Evolutionary conservation across 2,888 invertebrate genomes (phyloP), one percentile per base, ranked within the genome.

Genomic region (Eupithecia inturbata): DNA sequence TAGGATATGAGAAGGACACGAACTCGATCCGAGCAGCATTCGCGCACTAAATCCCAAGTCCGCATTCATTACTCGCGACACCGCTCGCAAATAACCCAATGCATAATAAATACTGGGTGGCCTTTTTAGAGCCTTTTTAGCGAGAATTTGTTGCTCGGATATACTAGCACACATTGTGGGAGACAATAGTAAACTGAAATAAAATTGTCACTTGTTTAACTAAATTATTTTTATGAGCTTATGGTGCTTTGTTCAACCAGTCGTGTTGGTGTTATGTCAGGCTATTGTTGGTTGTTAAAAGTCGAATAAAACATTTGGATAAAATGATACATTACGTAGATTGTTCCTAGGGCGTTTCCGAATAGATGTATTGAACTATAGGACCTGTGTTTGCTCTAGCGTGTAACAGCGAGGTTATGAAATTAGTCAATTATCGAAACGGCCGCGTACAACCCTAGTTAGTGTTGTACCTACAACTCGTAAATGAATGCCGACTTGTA

Each of bases 11-110:
- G 70, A 72, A 57, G 22, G 70, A 70, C 66, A 70, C 70, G 41
- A 41, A 4, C 57, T 57, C 22, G 22, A 10, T 10, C 53, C 69
- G 72, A 41, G 45, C 70, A 49, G 63, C 60, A 68, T 70, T 64
- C 74, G 79, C 73, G 74, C 76, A 75, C 77, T 74, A 75, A 80
- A 79, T 77, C 77, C 78, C 63, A 63, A 71, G 70, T 77, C 78
- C 78, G 81, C 80, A 82, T 82, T 82, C 82, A 86, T 85, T 80
- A 84, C 79, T 74, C 74, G 77, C 76, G 81, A 82, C 83, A 81
- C 80, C 78, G 79, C 80, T 80, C 76, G 82, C 82, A 84, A 84
- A 86, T 85, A 85, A 84, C 79, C 78, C 80, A 78, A 84, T 85
- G 83, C 83, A 86, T 85, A 85, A 82, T 83, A 83, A 84, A 85